Percentiles rank a stretch among this genome's conserved stretches.
Conservation (phyloP, 2,113 vertebrate species). For the Pelmatolapia mariae region DNA sequence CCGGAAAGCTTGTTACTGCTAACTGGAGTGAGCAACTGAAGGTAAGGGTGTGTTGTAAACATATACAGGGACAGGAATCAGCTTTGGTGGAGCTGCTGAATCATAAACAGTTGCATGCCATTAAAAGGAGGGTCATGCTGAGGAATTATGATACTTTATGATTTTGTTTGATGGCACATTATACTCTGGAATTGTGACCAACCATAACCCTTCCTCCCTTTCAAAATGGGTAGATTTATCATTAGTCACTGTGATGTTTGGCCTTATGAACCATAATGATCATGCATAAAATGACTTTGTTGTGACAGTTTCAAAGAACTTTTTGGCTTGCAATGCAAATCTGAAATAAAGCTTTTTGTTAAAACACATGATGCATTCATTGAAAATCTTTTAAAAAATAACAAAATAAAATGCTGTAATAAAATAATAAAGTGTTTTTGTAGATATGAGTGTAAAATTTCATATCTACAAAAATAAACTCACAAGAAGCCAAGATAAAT, state of each 20-base stretch:
- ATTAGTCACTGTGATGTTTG: not conserved
- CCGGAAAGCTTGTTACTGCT: constrained; percentile 70
- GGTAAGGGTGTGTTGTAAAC: constrained; percentile 51
- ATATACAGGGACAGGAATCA: not conserved
- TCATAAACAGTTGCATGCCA: not conserved
- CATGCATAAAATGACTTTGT: not conserved
- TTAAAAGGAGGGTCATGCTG: not conserved
- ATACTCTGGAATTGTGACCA: not conserved
- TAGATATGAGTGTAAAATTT: not conserved
- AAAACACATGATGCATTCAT: not conserved
- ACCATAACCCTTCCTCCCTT: not conserved
- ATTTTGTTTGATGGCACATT: not conserved
- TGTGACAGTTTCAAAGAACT: not conserved
- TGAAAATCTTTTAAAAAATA: not conserved
- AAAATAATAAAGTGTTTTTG: not conserved
- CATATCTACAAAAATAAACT: not conserved
- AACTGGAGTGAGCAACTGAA: constrained; percentile 84
- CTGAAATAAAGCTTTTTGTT: not conserved
- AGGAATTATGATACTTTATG: not conserved
- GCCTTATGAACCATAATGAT: not conserved
- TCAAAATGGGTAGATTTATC: not conserved
- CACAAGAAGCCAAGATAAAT: not conserved
- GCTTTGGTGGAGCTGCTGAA: not conserved
- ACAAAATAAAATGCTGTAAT: not conserved
- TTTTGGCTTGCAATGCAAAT: not conserved